phyloP scores from a whole-genome alignment of 1,140 invertebrate genomes.

The Trichogramma pretiosum region DNA sequence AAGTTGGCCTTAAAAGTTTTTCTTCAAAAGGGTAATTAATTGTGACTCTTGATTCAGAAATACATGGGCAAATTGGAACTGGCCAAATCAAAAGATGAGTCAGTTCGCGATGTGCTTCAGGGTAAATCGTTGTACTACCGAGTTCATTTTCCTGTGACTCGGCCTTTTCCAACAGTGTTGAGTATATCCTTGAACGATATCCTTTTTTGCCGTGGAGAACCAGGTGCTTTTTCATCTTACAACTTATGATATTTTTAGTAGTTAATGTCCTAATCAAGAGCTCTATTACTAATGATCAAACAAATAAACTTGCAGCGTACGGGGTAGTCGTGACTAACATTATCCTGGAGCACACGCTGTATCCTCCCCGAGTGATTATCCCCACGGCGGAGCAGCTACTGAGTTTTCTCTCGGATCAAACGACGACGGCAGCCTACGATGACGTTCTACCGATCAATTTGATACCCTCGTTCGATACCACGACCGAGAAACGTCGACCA shows the following conservation, averaged over 20 bases:
- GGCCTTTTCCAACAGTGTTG: constrained; percentile 31
- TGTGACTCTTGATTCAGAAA: constrained; percentile 22
- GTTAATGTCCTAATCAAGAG: no score
- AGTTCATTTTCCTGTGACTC: constrained; percentile 33
- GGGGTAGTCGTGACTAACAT: constrained; percentile 32
- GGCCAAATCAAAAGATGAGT: constrained; percentile 24
- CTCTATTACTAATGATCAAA: no score
- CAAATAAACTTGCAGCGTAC: constrained; percentile 23
- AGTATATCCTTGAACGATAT: constrained; percentile 30
- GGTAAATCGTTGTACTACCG: constrained; percentile 29
- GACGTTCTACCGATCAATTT: no score
- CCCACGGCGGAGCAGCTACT: constrained; percentile 7
- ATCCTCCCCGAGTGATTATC: constrained; percentile 21
- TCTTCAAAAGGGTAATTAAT: background rate
- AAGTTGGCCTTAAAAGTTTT: constrained; percentile 4
- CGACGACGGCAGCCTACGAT: background rate
- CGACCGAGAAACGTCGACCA: background rate
- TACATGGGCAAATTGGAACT: constrained; percentile 36
- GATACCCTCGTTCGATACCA: background rate
- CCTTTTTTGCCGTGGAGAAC: constrained; percentile 27
- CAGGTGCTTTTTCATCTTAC: no score
- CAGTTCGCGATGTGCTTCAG: constrained; percentile 22
- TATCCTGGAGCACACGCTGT: constrained; percentile 33
- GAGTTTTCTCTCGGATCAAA: background rate
- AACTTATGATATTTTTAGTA: no score